Evolutionary conservation across 23 tunicate genomes (phyloP), one percentile per base, ranked within the genome.

Genomic region (Styela plicata): DNA sequence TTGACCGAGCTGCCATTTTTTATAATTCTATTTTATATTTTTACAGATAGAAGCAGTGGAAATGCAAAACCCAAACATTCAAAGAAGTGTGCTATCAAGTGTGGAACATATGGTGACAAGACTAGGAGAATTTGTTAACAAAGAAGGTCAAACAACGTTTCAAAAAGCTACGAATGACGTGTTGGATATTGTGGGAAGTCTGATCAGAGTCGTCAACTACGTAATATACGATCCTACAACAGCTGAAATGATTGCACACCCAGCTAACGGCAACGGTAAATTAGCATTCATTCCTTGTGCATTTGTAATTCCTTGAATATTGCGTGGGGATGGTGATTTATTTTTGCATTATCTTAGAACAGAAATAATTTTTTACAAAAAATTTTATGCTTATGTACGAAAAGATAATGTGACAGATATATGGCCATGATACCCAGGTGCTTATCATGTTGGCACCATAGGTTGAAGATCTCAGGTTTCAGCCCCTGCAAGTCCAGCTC

Each of bases 151-250:
- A 64, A 77, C 93, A 25, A 34, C 84, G 7, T 93, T 85, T 63
- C 69, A 83, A 52, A 65, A 79, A 24, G 93, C 90, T 7, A 88
- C 91, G 19, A 88, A 64, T 78, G 88, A 93, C 64, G 44, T 93
- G n/a, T 33, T 93, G 82, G 98, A 85, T 17, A 85, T 82, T n/a
- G 87, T 88, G 0, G 90, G 98, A 78, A 81, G 81, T 33, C 35
- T 93, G 89, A 87, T 93, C 44, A 84, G 90, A 28, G 86, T 86
- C 10, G 84, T 87, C 33, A 93, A 93, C 87, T 93, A 79, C 77
- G 90, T 27, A n/a, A 84, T 88, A 2, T 93, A 93, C 61, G 83
- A 76, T 24, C 22, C 28, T 10, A 18, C 13, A 18, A 76, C 66
- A 20, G 81, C 65, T 21, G 53, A 36, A 53, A 29, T 21, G 24